Evolutionary conservation across 2,888 invertebrate genomes (phyloP).

Genomic region (Pseudoips prasinana): DNA sequence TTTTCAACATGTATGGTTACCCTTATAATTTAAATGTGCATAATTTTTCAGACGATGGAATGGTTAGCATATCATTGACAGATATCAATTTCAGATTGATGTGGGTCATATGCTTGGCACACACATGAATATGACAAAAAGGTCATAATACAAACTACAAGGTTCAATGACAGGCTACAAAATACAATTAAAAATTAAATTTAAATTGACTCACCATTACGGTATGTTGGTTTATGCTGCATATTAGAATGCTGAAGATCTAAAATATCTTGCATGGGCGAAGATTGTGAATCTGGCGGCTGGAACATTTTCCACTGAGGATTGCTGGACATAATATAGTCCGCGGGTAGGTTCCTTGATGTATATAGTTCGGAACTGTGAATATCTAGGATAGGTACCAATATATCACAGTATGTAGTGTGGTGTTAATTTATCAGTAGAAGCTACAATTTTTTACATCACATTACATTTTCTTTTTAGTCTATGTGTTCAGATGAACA

Average conservation of each 20-base stretch:
- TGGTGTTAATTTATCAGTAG: conserved; percentile 59
- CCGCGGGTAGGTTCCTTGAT: conserved; percentile 57
- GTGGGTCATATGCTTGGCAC: no score
- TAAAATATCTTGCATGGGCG: conserved; percentile 92
- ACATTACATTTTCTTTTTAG: conserved; percentile 72
- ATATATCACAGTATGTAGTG: conserved; percentile 77
- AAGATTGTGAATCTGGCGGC: conserved; percentile 92
- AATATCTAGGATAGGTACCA: conserved; percentile 57
- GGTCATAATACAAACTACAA: no score
- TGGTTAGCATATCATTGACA: no score
- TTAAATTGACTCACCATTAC: conserved; percentile 73
- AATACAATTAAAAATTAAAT: conserved; percentile 15
- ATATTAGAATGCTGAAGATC: conserved; percentile 84
- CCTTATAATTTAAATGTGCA: no score
- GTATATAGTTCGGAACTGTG: conserved; percentile 71
- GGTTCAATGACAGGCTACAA: no score
- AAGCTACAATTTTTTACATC: conserved; percentile 58
- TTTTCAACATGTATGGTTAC: no score
- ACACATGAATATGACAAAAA: no score
- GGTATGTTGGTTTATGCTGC: conserved; percentile 76
- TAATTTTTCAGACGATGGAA: no score
- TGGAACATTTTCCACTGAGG: conserved; percentile 95
- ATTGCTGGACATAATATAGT: conserved; percentile 88
- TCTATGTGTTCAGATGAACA: conserved; percentile 61
- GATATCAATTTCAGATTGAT: no score